Base-by-base conservation (phyloP, 30 jellyfish, hydroid and myxozoan genomes). In the Cassiopea andromeda region DNA sequence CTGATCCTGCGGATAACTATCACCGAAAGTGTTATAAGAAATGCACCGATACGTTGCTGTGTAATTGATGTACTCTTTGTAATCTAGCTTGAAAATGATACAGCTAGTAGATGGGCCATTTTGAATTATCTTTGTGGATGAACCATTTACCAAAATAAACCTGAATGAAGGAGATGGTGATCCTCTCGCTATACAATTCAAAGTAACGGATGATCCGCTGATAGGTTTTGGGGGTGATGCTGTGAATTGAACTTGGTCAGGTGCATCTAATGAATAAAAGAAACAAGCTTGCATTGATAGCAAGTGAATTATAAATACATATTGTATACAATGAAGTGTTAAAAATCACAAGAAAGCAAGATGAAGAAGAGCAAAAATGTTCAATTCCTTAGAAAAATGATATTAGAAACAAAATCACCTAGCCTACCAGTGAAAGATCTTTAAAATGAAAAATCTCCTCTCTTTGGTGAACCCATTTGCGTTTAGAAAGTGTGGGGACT, bases 161-260 rank as follows among this genome's bases (percentile, higher is more conserved):
- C 75, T 71, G 69, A 61, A 87, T 4, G 8, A 66, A 2, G 94
- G 75, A 4, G 90, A 19, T 2, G 94, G 94, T 5, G 68, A 57
- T 3, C 86, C 90, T 8, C 59, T 46, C 9, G 94, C 72, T 15
- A 86, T 1, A 45, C 94, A 87, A 27, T 60, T 77, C 47, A 87
- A 49, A 10, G 86, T 46, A 13, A 87, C 80, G 7, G 85, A 46
- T 8, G 73, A 47, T 2, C 94, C 94, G 70, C 67, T 79, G 49
- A 70, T 1, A 8, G 94, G 94, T 6, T 78, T 87, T 1, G 17
- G 48, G 19, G 71, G 8, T 44, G 90, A 67, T 54, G 85, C 78
- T 64, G 90, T 2, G 12, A 87, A 46, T 16, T 12, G 61, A 13
- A 68, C 85, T n/a, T 44, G 66, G 18, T 66, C 90, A 7, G 94